Conservation (phyloP, 2,113 vertebrate genomes). For the Pavo muticus region DNA sequence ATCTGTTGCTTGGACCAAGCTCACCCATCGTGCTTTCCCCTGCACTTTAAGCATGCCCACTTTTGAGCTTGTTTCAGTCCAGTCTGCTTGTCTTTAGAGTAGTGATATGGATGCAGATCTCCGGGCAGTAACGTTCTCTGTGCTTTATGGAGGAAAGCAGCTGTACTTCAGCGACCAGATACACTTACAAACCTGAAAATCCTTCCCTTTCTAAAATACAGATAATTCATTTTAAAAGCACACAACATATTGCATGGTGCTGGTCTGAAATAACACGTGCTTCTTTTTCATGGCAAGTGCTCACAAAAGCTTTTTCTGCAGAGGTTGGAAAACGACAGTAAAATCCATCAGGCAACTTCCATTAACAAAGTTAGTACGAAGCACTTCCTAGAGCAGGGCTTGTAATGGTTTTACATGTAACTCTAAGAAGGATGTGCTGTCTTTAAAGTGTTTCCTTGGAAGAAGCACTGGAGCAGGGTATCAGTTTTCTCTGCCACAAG, state of each 20-base stretch:
- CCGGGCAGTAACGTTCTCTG: neutral
- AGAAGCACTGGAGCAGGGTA: neutral
- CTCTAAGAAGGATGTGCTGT: slow-evolving; percentile 10
- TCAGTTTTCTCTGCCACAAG: neutral
- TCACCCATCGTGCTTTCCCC: neutral
- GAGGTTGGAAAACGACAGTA: neutral
- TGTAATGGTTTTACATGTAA: neutral
- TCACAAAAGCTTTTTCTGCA: slow-evolving; percentile 5
- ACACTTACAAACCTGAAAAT: neutral
- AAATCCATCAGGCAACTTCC: neutral
- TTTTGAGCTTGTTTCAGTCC: neutral
- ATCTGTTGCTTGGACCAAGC: neutral
- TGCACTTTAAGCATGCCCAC: neutral
- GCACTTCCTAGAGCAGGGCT: slow-evolving; percentile 30
- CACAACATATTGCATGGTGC: neutral
- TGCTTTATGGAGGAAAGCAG: neutral
- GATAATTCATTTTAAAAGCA: slow-evolving; percentile 32
- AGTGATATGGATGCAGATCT: neutral
- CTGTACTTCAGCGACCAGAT: neutral
- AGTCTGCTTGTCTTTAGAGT: neutral
- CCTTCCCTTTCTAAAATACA: neutral
- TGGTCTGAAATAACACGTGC: neutral
- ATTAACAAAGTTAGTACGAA: slow-evolving; percentile 35
- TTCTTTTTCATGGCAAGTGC: neutral
- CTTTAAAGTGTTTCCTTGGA: slow-evolving; percentile 12